Percentiles rank a stretch among this genome's conserved stretches.
These are phyloP conservation scores for Rissa tridactyla DNA, from an alignment of 2,113 vertebrate species.

Conservation along the genomic window DNA sequence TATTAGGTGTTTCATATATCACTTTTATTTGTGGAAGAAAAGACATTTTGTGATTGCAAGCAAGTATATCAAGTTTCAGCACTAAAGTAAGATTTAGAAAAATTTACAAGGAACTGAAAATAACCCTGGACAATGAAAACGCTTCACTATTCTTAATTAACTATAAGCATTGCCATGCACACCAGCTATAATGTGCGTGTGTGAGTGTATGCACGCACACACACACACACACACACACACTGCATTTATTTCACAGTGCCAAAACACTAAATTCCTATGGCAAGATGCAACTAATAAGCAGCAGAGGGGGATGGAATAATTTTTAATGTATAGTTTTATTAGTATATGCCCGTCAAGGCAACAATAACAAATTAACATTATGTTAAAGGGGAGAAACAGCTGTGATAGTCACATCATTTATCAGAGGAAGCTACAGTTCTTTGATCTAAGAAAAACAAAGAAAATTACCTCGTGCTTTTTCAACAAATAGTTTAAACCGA, in stretches of 20 bases:
- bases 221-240: background rate
- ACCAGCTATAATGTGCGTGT: background rate
- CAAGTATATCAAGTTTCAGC: background rate
- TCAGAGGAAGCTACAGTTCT: slow-evolving; percentile 35
- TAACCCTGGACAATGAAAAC: background rate
- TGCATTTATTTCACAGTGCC: background rate
- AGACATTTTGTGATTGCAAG: background rate
- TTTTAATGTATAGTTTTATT: background rate
- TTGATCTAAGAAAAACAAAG: slow-evolving; percentile 63
- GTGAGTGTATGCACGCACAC: background rate
- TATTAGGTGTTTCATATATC: background rate
- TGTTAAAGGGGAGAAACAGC: background rate
- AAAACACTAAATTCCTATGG: background rate
- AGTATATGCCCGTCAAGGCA: background rate
- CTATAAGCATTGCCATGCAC: background rate
- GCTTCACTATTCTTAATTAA: background rate
- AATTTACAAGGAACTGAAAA: background rate
- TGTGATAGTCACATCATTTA: slow-evolving; percentile 42
- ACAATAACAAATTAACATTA: slow-evolving; percentile 22
- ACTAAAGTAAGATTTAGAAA: background rate
- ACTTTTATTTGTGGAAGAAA: background rate
- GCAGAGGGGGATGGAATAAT: background rate
- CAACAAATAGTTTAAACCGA: slow-evolving; percentile 49
- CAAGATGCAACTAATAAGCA: background rate
- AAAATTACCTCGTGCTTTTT: slow-evolving; percentile 44